Evolutionary conservation across 2,113 vertebrate species (phyloP).

Genomic region (Oreochromis tanganicae): DNA sequence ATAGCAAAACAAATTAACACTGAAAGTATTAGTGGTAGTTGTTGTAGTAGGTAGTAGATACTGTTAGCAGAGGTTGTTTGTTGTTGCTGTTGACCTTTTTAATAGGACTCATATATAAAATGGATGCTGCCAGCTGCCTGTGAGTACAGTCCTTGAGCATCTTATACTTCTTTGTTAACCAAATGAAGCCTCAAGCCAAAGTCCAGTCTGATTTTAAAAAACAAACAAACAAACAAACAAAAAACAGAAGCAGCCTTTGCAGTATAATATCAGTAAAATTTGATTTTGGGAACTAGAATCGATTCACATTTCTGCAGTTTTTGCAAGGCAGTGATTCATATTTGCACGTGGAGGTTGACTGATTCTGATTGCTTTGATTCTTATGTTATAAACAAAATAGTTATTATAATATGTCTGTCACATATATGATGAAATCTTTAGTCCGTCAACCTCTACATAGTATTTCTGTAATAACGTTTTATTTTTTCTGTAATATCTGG

Average conservation of each 20-base stretch:
- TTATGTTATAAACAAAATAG: not conserved
- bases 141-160: not conserved
- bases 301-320: not conserved
- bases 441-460: constrained; percentile 6
- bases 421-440: not conserved
- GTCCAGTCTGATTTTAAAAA: not conserved
- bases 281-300: not conserved
- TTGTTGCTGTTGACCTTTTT: not conserved
- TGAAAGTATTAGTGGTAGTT: not conserved
- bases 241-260: not conserved
- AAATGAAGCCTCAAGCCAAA: not conserved
- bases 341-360: constrained; percentile 8
- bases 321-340: constrained; percentile 22
- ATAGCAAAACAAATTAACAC: not conserved
- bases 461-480: not conserved
- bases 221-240: not conserved
- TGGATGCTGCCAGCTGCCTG: not conserved
- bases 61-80: not conserved
- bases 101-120: not conserved
- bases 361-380: not conserved
- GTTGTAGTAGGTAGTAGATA: not conserved
- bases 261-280: not conserved
- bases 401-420: not conserved
- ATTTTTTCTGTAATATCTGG: not conserved
- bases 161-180: not conserved